Percentiles rank a stretch among this genome's conserved stretches.
phyloP scores from a whole-genome alignment of 2,888 invertebrate species.

The Cyclophora albipunctata region DNA sequence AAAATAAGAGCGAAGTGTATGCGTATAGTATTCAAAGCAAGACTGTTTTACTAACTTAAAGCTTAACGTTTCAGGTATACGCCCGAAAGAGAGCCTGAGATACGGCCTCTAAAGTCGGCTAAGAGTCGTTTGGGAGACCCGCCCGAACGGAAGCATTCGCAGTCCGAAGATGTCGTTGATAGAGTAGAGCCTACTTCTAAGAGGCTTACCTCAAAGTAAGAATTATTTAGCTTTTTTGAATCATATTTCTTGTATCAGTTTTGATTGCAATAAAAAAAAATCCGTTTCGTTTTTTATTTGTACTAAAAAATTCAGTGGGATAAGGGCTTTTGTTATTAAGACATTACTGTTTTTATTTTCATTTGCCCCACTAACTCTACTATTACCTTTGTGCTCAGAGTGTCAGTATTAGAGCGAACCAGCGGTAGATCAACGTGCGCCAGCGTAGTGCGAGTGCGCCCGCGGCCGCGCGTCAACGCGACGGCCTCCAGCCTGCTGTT shows the following conservation, averaged over 20 bases:
- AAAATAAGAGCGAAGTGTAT: too few relatives aligned
- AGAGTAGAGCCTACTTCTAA: conserved; percentile 35
- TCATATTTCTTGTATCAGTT: too few relatives aligned
- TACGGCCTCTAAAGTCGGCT: conserved; percentile 37
- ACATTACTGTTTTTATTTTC: too few relatives aligned
- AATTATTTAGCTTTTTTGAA: too few relatives aligned
- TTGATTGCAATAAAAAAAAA: too few relatives aligned
- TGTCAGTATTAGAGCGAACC: conserved; percentile 43
- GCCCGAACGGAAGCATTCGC: conserved; percentile 29
- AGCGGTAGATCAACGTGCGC: conserved; percentile 34
- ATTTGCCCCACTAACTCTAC: too few relatives aligned
- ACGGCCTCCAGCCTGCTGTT: conserved; percentile 79
- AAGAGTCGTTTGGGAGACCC: conserved; percentile 42
- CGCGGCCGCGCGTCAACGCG: conserved; percentile 50
- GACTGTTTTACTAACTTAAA: too few relatives aligned
- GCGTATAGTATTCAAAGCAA: too few relatives aligned
- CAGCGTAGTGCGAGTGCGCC: conserved; percentile 60
- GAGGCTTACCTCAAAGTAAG: conserved; percentile 32
- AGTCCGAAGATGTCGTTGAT: conserved; percentile 36
- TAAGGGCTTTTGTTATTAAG: too few relatives aligned
- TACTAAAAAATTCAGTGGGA: too few relatives aligned
- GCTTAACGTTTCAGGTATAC: conserved; percentile 47
- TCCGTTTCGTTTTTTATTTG: too few relatives aligned
- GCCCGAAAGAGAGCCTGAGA: conserved; percentile 52
- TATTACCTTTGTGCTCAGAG: conserved; percentile 25